Conservation (phyloP, 2,113 vertebrate genomes). For the Dipodomys merriami region DNA sequence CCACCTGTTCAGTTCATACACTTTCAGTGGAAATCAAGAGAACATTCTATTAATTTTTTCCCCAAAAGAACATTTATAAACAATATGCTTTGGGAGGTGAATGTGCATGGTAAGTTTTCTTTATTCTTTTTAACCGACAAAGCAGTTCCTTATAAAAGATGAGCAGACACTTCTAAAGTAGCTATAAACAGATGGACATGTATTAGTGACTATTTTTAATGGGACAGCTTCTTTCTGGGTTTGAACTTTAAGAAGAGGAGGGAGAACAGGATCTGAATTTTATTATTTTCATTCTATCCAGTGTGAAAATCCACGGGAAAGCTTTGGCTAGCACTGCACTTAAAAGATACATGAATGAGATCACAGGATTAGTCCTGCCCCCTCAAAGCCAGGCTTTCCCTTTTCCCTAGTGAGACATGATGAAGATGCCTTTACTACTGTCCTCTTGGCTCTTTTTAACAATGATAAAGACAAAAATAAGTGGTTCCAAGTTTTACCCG, state of each 20-base stretch:
- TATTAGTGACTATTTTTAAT: constrained; percentile 1
- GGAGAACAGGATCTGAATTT: constrained; percentile 11
- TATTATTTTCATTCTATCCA: not conserved
- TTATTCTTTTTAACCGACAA: not conserved
- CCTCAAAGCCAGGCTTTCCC: not conserved
- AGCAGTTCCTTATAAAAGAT: not conserved
- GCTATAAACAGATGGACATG: not conserved
- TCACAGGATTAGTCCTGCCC: not conserved
- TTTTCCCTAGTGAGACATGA: not conserved
- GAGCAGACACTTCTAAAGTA: not conserved
- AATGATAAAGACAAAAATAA: not conserved
- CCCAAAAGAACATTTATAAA: not conserved
- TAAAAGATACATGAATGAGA: not conserved
- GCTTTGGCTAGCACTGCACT: not conserved
- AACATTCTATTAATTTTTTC: not conserved
- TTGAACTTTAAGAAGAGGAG: constrained; percentile 10
- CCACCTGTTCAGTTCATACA: not conserved
- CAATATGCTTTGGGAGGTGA: not conserved
- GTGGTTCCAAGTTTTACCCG: constrained; percentile 30
- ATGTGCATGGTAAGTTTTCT: not conserved
- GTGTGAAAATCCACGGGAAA: not conserved
- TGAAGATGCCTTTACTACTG: not conserved
- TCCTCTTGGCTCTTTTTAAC: not conserved
- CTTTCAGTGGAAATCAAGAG: not conserved
- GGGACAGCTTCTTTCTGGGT: constrained; percentile 19